phyloP scores from a whole-genome alignment of 2,113 vertebrate genomes.

The Vanacampus margaritifer region DNA sequence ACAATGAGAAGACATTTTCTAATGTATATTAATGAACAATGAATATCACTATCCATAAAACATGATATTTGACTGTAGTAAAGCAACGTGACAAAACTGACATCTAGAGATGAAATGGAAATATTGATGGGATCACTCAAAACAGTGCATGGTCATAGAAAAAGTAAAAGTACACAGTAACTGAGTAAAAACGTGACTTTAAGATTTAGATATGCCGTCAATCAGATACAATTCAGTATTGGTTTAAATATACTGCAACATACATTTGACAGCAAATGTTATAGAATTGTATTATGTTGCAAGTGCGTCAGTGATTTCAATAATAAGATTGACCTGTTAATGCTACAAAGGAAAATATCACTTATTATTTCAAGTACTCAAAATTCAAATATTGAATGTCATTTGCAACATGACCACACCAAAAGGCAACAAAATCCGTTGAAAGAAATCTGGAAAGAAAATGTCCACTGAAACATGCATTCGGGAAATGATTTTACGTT shows the following conservation, averaged over 20 bases:
- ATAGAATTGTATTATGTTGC: too few relatives aligned
- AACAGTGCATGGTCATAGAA: conserved; percentile 62
- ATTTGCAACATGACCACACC: background rate
- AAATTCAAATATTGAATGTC: background rate
- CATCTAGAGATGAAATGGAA: conserved; percentile 29
- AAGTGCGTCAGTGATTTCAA: conserved; percentile 39
- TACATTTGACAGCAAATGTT: too few relatives aligned
- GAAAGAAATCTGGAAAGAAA: too few relatives aligned
- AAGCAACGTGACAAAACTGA: conserved; percentile 31
- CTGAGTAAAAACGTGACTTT: conserved; percentile 39
- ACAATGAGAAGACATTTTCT: background rate
- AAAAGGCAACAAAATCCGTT: too few relatives aligned
- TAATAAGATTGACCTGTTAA: background rate
- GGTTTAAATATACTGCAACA: conserved; percentile 12
- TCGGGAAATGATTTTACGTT: too few relatives aligned
- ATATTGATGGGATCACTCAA: conserved; percentile 41
- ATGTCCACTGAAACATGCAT: too few relatives aligned
- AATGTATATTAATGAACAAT: background rate
- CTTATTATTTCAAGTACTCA: background rate
- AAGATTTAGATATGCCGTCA: conserved; percentile 26
- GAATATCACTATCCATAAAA: conserved; percentile 21
- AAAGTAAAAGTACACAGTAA: conserved; percentile 58
- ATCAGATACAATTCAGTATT: conserved; percentile 49
- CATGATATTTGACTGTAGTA: conserved; percentile 3
- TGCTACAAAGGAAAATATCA: background rate